Conservation (phyloP, 2,888 invertebrate genomes). For the Ganaspis brasiliensis region DNA sequence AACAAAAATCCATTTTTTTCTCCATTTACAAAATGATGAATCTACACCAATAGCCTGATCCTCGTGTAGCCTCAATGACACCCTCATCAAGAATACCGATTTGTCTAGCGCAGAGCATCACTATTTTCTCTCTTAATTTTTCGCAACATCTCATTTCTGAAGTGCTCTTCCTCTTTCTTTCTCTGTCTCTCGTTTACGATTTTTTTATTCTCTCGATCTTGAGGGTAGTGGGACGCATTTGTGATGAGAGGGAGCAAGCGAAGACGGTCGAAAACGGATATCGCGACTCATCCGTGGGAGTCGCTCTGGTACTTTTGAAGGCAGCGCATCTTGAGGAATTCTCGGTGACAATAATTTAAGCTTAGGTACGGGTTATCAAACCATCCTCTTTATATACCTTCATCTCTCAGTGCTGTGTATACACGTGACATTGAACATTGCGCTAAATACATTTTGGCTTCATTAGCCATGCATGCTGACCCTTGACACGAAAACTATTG, state of each 20-base stretch:
- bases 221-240: slow-evolving; percentile 61
- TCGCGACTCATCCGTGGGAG: slow-evolving; percentile 73
- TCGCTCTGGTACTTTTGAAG: slow-evolving; percentile 78
- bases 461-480: slow-evolving; percentile 59
- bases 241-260: slow-evolving; percentile 58
- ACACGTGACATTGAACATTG: slow-evolving; percentile 43
- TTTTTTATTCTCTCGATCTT: slow-evolving; percentile 47
- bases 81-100: no score
- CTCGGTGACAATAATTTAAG: slow-evolving; percentile 65
- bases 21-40: no score
- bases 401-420: slow-evolving; percentile 40
- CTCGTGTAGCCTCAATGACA: no score
- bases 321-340: slow-evolving; percentile 76
- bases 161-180: slow-evolving; percentile 44
- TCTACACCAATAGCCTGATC: no score
- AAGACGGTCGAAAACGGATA: slow-evolving; percentile 67
- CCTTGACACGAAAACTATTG: slow-evolving; percentile 50
- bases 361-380: slow-evolving; percentile 67
- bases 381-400: slow-evolving; percentile 55
- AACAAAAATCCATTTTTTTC: no score
- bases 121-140: background rate
- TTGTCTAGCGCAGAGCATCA: no score
- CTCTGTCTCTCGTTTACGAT: slow-evolving; percentile 53
- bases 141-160: slow-evolving; percentile 6
- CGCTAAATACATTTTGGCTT: slow-evolving; percentile 50